Conservation (phyloP, 2,888 invertebrate species). For the Xestia xanthographa region DNA sequence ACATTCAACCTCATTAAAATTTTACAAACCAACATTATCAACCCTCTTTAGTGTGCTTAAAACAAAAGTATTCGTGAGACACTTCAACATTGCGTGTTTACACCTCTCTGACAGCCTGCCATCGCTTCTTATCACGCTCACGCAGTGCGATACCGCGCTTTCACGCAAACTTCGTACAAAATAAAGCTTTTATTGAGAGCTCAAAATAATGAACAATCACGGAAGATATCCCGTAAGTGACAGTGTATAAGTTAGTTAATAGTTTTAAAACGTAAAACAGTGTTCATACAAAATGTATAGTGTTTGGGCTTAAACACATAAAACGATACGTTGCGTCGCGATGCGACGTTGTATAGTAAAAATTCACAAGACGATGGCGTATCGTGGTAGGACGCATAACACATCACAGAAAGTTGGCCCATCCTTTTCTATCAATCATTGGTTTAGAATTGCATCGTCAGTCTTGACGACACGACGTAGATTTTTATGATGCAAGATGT, state of each 20-base stretch:
- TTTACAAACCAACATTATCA: neutral
- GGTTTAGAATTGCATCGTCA: neutral
- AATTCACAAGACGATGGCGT: neutral
- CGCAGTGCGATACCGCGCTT: neutral
- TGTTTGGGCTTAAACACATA: neutral
- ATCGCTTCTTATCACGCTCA: slow-evolving; percentile 36
- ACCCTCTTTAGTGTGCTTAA: neutral
- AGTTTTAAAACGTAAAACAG: too few relatives aligned
- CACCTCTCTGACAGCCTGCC: neutral
- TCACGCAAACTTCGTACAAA: neutral
- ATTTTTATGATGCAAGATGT: neutral
- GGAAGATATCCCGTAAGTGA: too few relatives aligned
- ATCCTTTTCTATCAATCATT: neutral
- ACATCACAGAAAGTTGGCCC: neutral
- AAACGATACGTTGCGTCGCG: neutral
- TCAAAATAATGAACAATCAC: too few relatives aligned
- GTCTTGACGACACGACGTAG: neutral
- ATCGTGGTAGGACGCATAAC: neutral
- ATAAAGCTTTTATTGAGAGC: neutral
- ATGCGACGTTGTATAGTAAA: neutral
- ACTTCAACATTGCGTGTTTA: slow-evolving; percentile 29
- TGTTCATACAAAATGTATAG: neutral
- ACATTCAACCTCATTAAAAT: slow-evolving; percentile 4
- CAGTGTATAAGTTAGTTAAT: too few relatives aligned
- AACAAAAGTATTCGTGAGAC: neutral